A percentile compares a stretch with the other conserved stretches of the same genome.
phyloP scores from a whole-genome alignment of 2,888 invertebrate genomes.

The Oscheius myriophilus region DNA sequence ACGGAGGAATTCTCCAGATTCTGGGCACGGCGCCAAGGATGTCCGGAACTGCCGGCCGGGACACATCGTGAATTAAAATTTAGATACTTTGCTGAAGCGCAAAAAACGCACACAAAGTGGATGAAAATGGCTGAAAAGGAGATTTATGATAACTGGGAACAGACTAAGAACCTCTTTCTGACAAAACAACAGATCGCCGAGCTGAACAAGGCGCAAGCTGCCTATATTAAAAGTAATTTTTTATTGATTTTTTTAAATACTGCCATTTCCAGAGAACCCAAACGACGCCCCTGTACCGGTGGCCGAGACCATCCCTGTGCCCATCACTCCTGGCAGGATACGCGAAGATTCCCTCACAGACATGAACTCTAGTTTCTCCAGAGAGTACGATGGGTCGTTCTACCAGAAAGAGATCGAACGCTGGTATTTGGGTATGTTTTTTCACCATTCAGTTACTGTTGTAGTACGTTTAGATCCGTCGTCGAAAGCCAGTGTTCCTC shows the following conservation, averaged over 20 bases:
- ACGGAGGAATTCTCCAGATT: too few relatives aligned
- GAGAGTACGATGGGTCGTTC: slow-evolving; percentile 6
- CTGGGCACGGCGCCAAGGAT: too few relatives aligned
- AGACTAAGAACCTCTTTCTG: slow-evolving; percentile 19
- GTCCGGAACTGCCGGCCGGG: too few relatives aligned
- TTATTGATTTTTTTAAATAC: neutral
- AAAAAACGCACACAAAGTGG: slow-evolving; percentile 27
- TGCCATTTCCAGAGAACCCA: neutral
- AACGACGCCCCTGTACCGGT: neutral
- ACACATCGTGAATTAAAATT: neutral
- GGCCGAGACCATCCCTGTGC: neutral
- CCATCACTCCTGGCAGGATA: slow-evolving; percentile 18
- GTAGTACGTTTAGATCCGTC: too few relatives aligned
- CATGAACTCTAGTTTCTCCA: slow-evolving; percentile 12
- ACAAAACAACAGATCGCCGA: slow-evolving; percentile 15
- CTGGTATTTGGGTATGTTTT: slow-evolving; percentile 12
- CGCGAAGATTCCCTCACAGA: slow-evolving; percentile 17
- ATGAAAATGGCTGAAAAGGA: slow-evolving; percentile 25
- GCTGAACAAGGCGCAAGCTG: slow-evolving; percentile 27
- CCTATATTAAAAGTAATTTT: slow-evolving; percentile 18
- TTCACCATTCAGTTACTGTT: neutral
- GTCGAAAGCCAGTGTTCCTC: neutral
- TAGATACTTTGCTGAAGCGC: slow-evolving; percentile 26
- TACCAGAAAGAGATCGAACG: neutral
- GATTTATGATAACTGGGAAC: slow-evolving; percentile 21